Conservation (phyloP, 2,797 vertebrate genomes). For the Centroberyx gerrardi region DNA sequence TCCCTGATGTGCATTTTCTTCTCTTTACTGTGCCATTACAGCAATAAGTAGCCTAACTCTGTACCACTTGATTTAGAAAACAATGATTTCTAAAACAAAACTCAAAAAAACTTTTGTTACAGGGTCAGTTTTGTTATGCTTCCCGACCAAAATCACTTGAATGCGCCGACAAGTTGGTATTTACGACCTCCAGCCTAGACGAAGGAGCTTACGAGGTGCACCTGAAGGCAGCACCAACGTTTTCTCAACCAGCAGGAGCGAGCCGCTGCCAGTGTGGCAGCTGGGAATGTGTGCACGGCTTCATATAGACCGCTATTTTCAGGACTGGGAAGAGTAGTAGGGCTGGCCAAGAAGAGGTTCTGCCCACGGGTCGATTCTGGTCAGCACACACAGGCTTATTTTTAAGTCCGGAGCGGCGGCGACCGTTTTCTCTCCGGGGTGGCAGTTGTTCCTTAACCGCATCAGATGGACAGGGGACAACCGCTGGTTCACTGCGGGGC, state of each 20-base stretch:
- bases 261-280: conserved; percentile 67
- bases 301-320: conserved; percentile 61
- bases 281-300: conserved; percentile 66
- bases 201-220: conserved; percentile 20
- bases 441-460: conserved; percentile 36
- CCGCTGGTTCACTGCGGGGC: conserved; percentile 62
- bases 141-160: no score
- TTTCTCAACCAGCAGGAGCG: conserved; percentile 39
- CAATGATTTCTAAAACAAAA: no score
- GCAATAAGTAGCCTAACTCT: no score
- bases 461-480: conserved; percentile 55
- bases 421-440: conserved; percentile 6
- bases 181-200: no score
- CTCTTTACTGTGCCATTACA: no score
- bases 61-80: no score
- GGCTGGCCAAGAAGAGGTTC: conserved; percentile 24
- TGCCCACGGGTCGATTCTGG: background rate
- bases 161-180: no score
- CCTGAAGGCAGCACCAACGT: conserved; percentile 65
- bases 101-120: no score
- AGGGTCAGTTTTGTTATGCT: no score
- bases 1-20: no score
- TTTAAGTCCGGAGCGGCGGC: conserved; percentile 12
- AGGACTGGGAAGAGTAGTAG: conserved; percentile 40
- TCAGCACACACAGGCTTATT: conserved; percentile 20